A percentile compares a stretch with the other conserved stretches of the same genome.
Conservation (phyloP, 2,888 invertebrate genomes). For the Heptascelio sp. region DNA sequence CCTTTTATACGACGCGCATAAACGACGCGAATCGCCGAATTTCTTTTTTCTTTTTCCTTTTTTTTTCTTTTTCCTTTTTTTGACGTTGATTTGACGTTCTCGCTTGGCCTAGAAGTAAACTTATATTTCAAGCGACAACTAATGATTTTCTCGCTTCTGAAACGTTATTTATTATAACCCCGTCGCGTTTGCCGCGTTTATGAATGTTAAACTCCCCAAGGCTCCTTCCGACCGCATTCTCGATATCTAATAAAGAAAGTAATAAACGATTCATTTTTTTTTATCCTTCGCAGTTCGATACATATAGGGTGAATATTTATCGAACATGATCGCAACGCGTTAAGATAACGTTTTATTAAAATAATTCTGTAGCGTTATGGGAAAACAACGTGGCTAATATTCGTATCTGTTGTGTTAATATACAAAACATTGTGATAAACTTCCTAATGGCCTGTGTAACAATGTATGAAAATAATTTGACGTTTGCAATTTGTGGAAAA, state of each 20-base stretch:
- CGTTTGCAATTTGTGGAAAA: too few relatives aligned
- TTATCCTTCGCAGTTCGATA: constrained; percentile 56
- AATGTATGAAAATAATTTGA: too few relatives aligned
- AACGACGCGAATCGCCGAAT: too few relatives aligned
- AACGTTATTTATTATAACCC: constrained; percentile 61
- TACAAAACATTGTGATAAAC: too few relatives aligned
- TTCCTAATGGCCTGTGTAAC: too few relatives aligned
- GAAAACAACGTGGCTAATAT: too few relatives aligned
- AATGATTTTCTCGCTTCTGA: constrained; percentile 65
- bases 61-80: too few relatives aligned
- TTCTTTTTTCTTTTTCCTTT: too few relatives aligned
- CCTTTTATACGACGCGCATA: too few relatives aligned
- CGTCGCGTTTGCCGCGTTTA: constrained; percentile 48
- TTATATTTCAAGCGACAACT: constrained; percentile 47
- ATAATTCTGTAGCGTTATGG: too few relatives aligned
- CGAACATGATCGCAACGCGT: background rate
- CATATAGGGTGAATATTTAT: constrained; percentile 50
- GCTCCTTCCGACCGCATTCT: constrained; percentile 55
- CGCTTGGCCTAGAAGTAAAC: constrained; percentile 22
- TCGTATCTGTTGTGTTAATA: too few relatives aligned
- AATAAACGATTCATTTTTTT: constrained; percentile 68
- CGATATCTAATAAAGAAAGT: constrained; percentile 63
- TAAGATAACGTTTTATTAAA: constrained; percentile 33
- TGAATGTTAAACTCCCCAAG: constrained; percentile 62
- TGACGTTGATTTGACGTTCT: constrained; percentile 47